Percentiles rank a stretch among this genome's conserved stretches.
Conservation (phyloP, 1,140 invertebrate genomes). For the Tribolium madens region DNA sequence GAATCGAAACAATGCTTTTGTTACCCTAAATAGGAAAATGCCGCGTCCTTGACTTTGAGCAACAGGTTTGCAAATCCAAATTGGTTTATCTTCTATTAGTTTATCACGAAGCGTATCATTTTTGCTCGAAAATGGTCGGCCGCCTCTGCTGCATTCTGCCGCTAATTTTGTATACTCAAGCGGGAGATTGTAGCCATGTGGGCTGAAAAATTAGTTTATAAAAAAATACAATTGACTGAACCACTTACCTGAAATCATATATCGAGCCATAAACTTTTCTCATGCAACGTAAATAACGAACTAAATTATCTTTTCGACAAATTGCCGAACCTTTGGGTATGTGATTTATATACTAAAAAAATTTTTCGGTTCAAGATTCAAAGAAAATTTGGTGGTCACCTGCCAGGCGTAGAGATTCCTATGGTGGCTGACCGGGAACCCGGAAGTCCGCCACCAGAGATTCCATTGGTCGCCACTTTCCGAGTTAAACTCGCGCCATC, state of each 20-base stretch:
- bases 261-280: constrained; percentile 82
- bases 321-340: constrained; percentile 86
- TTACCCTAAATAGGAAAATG: constrained; percentile 85
- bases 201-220: constrained; percentile 69
- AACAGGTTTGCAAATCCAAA: constrained; percentile 91
- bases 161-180: constrained; percentile 87
- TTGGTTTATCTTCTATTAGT: constrained; percentile 66
- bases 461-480: constrained; percentile 80
- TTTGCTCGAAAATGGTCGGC: constrained; percentile 58
- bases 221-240: background rate
- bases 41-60: constrained; percentile 86
- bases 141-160: constrained; percentile 75
- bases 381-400: constrained; percentile 65
- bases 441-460: constrained; percentile 84
- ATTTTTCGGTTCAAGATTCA: background rate
- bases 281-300: constrained; percentile 84
- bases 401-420: constrained; percentile 80
- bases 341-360: constrained; percentile 81
- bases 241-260: constrained; percentile 84
- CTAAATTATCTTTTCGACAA: constrained; percentile 84
- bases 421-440: constrained; percentile 78
- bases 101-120: constrained; percentile 49
- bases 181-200: constrained; percentile 83
- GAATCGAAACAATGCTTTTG: background rate
- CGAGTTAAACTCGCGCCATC: constrained; percentile 81